A percentile compares a stretch with the other conserved stretches of the same genome.
phyloP scores from a whole-genome alignment of 2,113 vertebrate genomes.

The Rallus limicola region DNA sequence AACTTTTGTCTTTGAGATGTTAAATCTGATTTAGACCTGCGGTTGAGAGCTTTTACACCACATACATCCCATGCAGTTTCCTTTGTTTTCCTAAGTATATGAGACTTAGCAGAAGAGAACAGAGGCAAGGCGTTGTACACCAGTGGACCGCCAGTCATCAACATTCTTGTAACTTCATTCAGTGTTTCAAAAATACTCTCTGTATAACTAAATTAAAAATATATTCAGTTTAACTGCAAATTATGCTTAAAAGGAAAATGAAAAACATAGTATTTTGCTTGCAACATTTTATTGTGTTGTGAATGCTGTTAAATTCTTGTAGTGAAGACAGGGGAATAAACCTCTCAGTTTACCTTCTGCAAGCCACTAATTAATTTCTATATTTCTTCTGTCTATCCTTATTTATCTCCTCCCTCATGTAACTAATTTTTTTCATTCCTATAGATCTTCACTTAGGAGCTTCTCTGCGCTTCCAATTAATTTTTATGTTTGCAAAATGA shows the following conservation, averaged over 20 bases:
- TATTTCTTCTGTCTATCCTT: background rate
- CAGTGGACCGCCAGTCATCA: background rate
- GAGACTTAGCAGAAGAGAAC: background rate
- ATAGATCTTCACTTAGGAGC: background rate
- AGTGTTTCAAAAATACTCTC: background rate
- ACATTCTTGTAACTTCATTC: background rate
- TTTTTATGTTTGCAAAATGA: background rate
- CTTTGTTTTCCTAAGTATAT: background rate
- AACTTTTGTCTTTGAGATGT: background rate
- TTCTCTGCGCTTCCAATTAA: background rate
- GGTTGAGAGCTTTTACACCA: background rate
- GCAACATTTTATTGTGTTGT: background rate
- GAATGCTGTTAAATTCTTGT: background rate
- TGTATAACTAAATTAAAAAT: background rate
- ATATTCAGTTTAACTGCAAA: background rate
- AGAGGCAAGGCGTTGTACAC: background rate
- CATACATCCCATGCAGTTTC: fast-evolving
- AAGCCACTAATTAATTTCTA: background rate
- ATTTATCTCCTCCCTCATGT: background rate
- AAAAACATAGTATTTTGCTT: background rate
- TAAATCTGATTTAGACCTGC: background rate
- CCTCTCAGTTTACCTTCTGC: background rate
- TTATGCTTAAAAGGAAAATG: background rate
- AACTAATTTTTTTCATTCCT: background rate
- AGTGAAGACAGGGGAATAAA: background rate